Conservation (phyloP, 92 coral and sea anemone genomes). For the Umimayanthus kanabou region DNA sequence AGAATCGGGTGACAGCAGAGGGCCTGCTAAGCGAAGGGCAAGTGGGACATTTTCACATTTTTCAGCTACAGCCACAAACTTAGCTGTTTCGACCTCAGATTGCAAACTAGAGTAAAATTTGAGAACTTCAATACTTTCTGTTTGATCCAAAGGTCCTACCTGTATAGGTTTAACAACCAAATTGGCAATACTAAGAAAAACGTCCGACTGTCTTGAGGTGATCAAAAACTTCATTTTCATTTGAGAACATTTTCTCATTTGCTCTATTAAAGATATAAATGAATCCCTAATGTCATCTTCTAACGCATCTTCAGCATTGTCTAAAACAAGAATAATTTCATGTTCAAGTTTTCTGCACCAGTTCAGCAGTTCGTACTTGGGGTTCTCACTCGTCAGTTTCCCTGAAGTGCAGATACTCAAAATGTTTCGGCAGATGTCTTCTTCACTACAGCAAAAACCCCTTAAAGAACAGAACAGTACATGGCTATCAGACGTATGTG, state of each 20-base stretch:
- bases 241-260: conserved; percentile 11
- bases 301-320: conserved; percentile 48
- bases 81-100: neutral
- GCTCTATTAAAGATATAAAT: conserved; percentile 20
- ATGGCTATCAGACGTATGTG: neutral
- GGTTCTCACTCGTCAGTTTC: conserved; percentile 7
- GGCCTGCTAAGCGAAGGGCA: conserved; percentile 13
- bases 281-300: conserved; percentile 18
- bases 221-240: conserved; percentile 21
- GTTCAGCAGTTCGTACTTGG: conserved; percentile 29
- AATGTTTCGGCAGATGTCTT: neutral
- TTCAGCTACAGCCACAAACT: neutral
- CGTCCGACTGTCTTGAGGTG: conserved; percentile 24
- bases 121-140: conserved; percentile 1
- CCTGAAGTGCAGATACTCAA: conserved; percentile 22
- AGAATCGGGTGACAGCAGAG: conserved; percentile 13
- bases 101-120: neutral
- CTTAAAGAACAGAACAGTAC: conserved; percentile 20
- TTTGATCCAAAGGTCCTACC: neutral
- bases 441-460: conserved; percentile 16
- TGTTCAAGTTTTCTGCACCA: conserved; percentile 32
- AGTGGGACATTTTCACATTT: conserved; percentile 20
- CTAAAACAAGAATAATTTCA: conserved; percentile 22
- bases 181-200: neutral
- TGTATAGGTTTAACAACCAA: neutral